Base-by-base conservation (phyloP, 2,113 vertebrate genomes). In the Panurus biarmicus region DNA sequence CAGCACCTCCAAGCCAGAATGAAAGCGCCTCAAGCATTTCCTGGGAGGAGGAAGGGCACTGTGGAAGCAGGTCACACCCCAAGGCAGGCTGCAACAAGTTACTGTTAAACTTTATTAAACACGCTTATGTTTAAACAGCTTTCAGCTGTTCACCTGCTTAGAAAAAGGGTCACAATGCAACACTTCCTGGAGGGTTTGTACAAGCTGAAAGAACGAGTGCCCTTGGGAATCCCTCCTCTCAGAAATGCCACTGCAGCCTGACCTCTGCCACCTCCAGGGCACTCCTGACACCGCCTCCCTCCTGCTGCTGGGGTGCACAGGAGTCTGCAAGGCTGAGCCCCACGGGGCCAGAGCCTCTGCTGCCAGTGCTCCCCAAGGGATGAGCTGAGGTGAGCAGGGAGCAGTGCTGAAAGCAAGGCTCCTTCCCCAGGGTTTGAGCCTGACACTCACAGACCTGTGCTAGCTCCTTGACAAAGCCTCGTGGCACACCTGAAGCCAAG, bases 301-400 rank as follows among this genome's bases (percentile, higher is more conserved):
- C 47, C 11, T 36, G 42, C 44, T 76, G 78, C 23, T 48, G 13
- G 12, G n/a, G 5, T 1, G 11, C 31, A 67, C 61, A 38, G 57
- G 14, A 85, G n/a, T 12, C 40, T 28, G 56, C 53, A 48, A 71
- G 60, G 42, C 14, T 44, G 47, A 47, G 9, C 12, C 19, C 17
- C 26, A 4, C 2, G 10, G 38, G 5, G 0, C 12, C 14, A 36
- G 13, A 16, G 38, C 11, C 24, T n/a, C 53, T 45, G 48, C 6
- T 45, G 12, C 56, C 48, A 67, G 4, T 2, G 18, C 19, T 51
- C 56, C 29, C 20, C 33, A 35, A 62, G 26, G 38, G 22, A 24
- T 0, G 7, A 58, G 38, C 22, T 11, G 48, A 78, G 82, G 65
- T 2, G 5, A 77, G 40, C 35, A 61, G 17, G 8, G 5, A 38